Evolutionary conservation across 30 jellyfish, hydroid and myxozoan species (phyloP).

Genomic region (Aurelia aurita complex sp. Pacific): DNA sequence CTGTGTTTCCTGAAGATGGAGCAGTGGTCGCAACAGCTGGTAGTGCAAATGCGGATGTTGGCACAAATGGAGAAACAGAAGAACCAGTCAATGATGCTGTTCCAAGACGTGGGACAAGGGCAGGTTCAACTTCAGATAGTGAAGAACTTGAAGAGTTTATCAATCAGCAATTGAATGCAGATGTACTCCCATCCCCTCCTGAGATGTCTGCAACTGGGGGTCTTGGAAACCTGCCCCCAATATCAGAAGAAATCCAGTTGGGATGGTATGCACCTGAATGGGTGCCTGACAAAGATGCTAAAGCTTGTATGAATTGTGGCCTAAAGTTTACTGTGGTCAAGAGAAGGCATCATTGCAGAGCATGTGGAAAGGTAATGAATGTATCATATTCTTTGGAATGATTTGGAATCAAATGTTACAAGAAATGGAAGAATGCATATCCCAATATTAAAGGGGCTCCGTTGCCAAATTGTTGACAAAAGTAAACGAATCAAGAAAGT

Average conservation of each 20-base stretch:
- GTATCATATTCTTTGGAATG: not conserved
- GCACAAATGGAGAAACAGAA: slow-evolving; percentile 14
- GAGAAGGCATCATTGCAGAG: slow-evolving; percentile 98
- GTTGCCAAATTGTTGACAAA: too few relatives aligned
- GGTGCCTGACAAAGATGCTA: slow-evolving; percentile 95
- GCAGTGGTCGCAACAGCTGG: not conserved
- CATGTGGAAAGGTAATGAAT: slow-evolving; percentile 91
- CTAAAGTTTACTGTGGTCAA: slow-evolving; percentile 83
- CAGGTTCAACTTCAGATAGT: slow-evolving; percentile 76
- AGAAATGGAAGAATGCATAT: not conserved
- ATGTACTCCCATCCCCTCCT: slow-evolving; percentile 16
- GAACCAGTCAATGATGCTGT: not conserved
- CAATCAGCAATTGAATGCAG: slow-evolving; percentile 34
- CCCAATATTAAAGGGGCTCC: not conserved
- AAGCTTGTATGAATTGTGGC: slow-evolving; percentile 84
- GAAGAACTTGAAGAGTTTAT: slow-evolving; percentile 79
- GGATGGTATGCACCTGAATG: slow-evolving; percentile 97
- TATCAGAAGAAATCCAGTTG: slow-evolving; percentile 42
- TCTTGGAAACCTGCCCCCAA: slow-evolving; percentile 20
- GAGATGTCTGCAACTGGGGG: slow-evolving; percentile 18
- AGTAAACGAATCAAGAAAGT: too few relatives aligned
- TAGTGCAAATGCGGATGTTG: not conserved
- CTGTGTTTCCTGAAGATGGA: not conserved
- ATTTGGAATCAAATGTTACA: not conserved
- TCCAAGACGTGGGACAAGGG: slow-evolving; percentile 19